Conservation (phyloP, 2,888 invertebrate genomes). For the Drosophila rellima region DNA sequence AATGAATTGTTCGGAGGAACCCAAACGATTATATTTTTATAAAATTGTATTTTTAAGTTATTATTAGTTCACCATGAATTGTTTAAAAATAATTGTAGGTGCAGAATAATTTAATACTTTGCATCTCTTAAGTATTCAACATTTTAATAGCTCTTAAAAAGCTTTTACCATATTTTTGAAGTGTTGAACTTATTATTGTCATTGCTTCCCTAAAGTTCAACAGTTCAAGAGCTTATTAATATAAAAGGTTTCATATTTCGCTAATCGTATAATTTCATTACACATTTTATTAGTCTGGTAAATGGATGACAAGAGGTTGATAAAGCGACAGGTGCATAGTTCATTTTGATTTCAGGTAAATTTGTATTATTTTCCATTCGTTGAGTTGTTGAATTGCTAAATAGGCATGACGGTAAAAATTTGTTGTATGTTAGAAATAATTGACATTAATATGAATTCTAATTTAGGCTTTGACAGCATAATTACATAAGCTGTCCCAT, state of each 20-base stretch:
- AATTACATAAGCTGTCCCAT: background rate
- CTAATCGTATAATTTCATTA: background rate
- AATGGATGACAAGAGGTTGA: background rate
- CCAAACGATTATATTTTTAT: no score
- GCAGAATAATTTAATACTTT: background rate
- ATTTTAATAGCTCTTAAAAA: background rate
- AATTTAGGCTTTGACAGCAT: background rate
- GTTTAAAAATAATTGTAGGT: background rate
- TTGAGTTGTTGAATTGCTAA: constrained; percentile 23
- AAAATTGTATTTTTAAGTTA: no score
- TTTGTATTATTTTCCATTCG: background rate
- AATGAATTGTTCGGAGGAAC: background rate
- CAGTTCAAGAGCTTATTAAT: background rate
- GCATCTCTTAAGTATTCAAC: background rate
- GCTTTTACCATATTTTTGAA: background rate
- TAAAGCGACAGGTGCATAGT: constrained; percentile 32
- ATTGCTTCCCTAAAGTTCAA: background rate
- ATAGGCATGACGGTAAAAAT: constrained; percentile 35
- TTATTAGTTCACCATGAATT: background rate
- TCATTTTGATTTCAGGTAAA: constrained; percentile 23
- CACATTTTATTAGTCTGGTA: background rate
- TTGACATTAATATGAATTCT: constrained; percentile 1
- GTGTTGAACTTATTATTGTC: no score
- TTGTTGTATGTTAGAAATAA: background rate
- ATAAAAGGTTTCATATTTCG: background rate